Base-by-base conservation (phyloP, 53 echinoderm and acorn worm genomes). In the Astropecten irregularis region DNA sequence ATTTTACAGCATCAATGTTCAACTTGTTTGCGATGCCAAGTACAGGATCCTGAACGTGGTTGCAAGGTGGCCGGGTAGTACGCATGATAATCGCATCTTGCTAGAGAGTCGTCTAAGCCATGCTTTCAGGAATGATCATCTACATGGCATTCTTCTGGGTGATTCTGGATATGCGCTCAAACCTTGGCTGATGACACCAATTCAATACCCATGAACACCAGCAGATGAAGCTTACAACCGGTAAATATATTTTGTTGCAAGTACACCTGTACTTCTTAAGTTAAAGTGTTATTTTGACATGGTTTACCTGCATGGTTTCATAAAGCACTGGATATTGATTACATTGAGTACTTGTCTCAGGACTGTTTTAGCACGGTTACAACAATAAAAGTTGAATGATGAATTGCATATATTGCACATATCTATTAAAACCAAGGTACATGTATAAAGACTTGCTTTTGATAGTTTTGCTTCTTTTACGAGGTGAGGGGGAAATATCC, bases 31-130 rank as follows among this genome's bases (percentile, higher is more conserved):
- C 50, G 35, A 85, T 73, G 85, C 85, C 11, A 74, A 85, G 15
- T 85, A 73, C 34, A 2, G 36, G 9, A 85, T 85, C 16, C 54
- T 60, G 21, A 85, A 39, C 60, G 63, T 85, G 22, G 53, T 59
- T 20, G 73, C 85, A 59, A 19, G 73, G 10, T 85, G 85, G 85
- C 71, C 85, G 1, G 85, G 73, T 20, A 73, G 72, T 49, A 85
- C 85, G 4, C 85, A 85, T 31, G 85, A 85, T 15, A 73, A 48
- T 59, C 37, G 85, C 28, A 73, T 85, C 39, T 26, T 66, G 3
- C 22, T 16, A 6, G 67, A 27, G 35, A 35, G 57, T 57, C 57
- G 57, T 1, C 25, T 25, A 56, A 9, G 25, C 69, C 22, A 71
- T 4, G 49, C 42, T 42, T 42, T 42, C 42, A 42, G 42, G 11